phyloP scores from a whole-genome alignment of 2,888 invertebrate species.

The Metellina segmentata region DNA sequence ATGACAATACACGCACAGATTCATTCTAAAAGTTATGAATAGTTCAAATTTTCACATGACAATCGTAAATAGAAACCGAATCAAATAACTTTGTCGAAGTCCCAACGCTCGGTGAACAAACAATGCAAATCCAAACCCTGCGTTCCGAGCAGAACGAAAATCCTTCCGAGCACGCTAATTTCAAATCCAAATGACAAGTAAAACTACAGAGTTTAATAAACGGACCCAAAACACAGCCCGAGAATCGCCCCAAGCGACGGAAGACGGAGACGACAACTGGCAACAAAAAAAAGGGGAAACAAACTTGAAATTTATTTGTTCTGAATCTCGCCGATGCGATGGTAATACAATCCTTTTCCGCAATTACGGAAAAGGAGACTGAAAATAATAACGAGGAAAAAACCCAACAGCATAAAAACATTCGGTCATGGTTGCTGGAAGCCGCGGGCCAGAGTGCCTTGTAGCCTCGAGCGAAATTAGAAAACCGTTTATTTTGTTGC shows the following conservation, averaged over 20 bases:
- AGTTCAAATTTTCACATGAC: too few relatives aligned
- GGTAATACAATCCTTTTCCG: neutral
- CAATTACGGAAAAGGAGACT: conserved; percentile 10
- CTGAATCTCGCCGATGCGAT: conserved; percentile 5
- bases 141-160: too few relatives aligned
- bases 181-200: neutral
- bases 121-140: too few relatives aligned
- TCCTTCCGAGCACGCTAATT: neutral
- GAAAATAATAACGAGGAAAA: conserved; percentile 2
- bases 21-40: too few relatives aligned
- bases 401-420: neutral
- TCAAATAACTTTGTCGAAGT: too few relatives aligned
- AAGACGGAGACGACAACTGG: neutral
- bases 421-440: neutral
- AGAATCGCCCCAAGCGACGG: neutral
- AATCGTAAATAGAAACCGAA: too few relatives aligned
- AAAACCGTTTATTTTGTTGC: conserved; percentile 17
- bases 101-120: too few relatives aligned
- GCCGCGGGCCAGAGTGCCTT: neutral
- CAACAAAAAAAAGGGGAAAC: conserved; percentile 12
- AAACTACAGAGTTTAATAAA: neutral
- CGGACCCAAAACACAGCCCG: neutral
- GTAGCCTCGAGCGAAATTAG: conserved; percentile 9
- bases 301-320: conserved; percentile 17
- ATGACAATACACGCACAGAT: too few relatives aligned